Base-by-base conservation (phyloP, 2,113 vertebrate species). In the Scatophagus argus region DNA sequence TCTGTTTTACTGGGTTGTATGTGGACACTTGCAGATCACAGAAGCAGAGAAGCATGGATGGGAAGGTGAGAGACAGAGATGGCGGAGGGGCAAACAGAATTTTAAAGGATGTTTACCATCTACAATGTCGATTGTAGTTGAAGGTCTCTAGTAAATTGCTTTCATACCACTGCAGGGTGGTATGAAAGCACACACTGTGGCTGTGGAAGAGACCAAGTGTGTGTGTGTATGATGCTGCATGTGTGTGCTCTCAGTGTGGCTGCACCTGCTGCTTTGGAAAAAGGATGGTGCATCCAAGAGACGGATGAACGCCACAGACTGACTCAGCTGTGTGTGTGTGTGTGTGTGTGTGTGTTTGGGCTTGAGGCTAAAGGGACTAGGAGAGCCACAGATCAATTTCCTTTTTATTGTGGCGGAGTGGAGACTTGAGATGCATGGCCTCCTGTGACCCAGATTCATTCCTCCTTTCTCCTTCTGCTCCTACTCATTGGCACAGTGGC, bases 381-480 rank as follows among this genome's bases (percentile, higher is more conserved):
- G 62, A 82, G 84, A 74, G 79, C 75, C 81, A 85, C 85, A 82
- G 88, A 92, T 92, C 83, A 88, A 92, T 92, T 93, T 92, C 84
- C 82, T 88, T 88, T 90, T 92, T 79, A 92, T 88, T 92, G 87
- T 93, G 89, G 81, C 77, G n/a, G 83, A 85, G 79, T 69, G 83
- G 81, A 81, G 91, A 94, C 87, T 94, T 94, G 93, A 93, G 89
- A 95, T 94, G 89, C 94, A 93, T 90, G 92, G 93, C 93, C 93
- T 89, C 90, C 90, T 88, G 92, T 93, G 93, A 93, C 93, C 93
- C 92, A 94, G 93, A 94, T 94, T 91, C 90, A 92, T 87, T 82
- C 74, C 87, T 89, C 81, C 78, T 87, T 88, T 87, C 83, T 91
- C 65, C 71, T 76, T 55, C 78, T 75, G 81, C 88, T 88, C 74